A percentile compares a stretch with the other conserved stretches of the same genome.
Evolutionary conservation across 2,797 vertebrate species (phyloP).

Genomic region (Antrozous pallidus): DNA sequence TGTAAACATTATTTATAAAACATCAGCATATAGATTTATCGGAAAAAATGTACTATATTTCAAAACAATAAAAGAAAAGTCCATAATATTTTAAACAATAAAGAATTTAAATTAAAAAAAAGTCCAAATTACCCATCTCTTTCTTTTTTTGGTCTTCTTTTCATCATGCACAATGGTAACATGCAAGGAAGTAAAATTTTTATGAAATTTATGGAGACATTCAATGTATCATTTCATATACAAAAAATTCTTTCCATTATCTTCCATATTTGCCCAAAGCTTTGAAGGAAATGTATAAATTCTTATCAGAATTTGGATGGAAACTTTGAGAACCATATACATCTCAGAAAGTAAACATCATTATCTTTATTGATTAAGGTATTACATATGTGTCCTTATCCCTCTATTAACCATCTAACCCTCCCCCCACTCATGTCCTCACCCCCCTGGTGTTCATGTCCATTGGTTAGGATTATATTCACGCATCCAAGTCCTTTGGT

Average conservation of each 20-base stretch:
- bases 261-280: background rate
- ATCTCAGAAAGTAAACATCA: conserved; percentile 5
- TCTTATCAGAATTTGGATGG: background rate
- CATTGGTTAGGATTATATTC: too few relatives aligned
- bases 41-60: background rate
- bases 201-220: background rate
- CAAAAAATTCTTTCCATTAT: background rate
- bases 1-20: conserved; percentile 29
- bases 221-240: conserved; percentile 22
- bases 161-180: conserved; percentile 36
- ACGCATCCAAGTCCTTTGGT: too few relatives aligned
- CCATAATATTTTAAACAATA: too few relatives aligned
- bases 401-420: too few relatives aligned
- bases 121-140: conserved; percentile 87
- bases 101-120: background rate
- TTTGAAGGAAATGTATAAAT: conserved; percentile 18
- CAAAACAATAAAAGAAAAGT: conserved; percentile 33
- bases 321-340: background rate
- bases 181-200: conserved; percentile 71
- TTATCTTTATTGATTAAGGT: too few relatives aligned
- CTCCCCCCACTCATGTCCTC: too few relatives aligned
- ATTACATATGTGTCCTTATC: too few relatives aligned
- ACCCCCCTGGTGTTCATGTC: too few relatives aligned
- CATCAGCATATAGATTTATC: conserved; percentile 24
- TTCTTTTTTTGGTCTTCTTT: conserved; percentile 89